phyloP scores from a whole-genome alignment of 2,888 invertebrate species.

The Ectobius pallidus region DNA sequence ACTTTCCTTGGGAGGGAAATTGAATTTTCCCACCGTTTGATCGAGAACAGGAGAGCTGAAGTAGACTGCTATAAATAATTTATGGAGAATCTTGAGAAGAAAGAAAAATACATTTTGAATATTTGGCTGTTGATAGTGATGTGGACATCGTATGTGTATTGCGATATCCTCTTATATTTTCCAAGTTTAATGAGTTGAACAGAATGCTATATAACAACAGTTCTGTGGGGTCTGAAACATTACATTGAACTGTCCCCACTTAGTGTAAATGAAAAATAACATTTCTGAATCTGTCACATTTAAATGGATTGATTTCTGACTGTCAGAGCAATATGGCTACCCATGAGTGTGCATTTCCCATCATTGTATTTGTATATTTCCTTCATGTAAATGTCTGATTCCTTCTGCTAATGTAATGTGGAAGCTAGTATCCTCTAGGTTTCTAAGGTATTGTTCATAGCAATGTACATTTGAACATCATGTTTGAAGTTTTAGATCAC shows the following conservation, averaged over 20 bases:
- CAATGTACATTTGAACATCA: too few relatives aligned
- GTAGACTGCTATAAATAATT: constrained; percentile 14
- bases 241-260: background rate
- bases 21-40: background rate
- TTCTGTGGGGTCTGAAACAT: background rate
- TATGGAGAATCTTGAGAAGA: background rate
- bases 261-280: constrained; percentile 12
- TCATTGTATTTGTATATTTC: background rate
- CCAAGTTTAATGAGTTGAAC: background rate
- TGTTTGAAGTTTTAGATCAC: too few relatives aligned
- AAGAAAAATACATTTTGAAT: background rate
- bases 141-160: constrained; percentile 12
- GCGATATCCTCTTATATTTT: constrained; percentile 1
- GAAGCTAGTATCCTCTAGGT: too few relatives aligned
- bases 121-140: background rate
- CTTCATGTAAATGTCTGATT: background rate
- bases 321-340: background rate
- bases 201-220: background rate
- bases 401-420: constrained; percentile 7
- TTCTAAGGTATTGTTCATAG: too few relatives aligned
- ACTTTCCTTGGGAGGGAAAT: constrained; percentile 6
- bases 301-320: constrained; percentile 4
- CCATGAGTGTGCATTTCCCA: background rate
- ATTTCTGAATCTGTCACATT: constrained; percentile 12
- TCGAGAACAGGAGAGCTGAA: constrained; percentile 12